phyloP scores from a whole-genome alignment of 1,140 invertebrate genomes.

The Geopemphigus sp. region DNA sequence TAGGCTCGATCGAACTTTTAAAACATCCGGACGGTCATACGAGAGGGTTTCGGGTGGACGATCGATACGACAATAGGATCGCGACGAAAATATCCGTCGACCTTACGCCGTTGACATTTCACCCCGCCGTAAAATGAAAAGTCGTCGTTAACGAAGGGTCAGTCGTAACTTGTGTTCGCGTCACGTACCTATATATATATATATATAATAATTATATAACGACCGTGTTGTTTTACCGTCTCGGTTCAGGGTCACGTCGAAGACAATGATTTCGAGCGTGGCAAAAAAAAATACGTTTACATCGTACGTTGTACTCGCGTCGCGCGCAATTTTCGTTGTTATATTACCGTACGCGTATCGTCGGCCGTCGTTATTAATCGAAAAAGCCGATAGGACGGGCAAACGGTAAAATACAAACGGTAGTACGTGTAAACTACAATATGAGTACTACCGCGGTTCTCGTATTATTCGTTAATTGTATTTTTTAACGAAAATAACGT shows the following conservation, averaged over 20 bases:
- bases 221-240: conserved; percentile 2
- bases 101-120: conserved; percentile 32
- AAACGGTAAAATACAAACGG: no score
- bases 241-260: conserved; percentile 11
- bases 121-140: neutral
- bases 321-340: neutral
- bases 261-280: neutral
- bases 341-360: no score
- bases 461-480: no score
- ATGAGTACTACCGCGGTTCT: no score
- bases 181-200: neutral
- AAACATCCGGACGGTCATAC: neutral
- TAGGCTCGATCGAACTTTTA: no score
- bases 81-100: neutral
- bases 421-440: no score
- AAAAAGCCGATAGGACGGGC: no score
- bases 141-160: neutral
- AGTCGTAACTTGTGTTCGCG: neutral
- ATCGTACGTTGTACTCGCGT: neutral
- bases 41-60: neutral
- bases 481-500: no score
- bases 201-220: conserved; percentile 16
- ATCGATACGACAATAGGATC: neutral
- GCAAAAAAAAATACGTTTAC: neutral
- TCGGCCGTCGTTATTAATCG: no score